A percentile compares a stretch with the other conserved stretches of the same genome.
Conservation (phyloP, 2,888 invertebrate species). For the Resseliella maxima region DNA sequence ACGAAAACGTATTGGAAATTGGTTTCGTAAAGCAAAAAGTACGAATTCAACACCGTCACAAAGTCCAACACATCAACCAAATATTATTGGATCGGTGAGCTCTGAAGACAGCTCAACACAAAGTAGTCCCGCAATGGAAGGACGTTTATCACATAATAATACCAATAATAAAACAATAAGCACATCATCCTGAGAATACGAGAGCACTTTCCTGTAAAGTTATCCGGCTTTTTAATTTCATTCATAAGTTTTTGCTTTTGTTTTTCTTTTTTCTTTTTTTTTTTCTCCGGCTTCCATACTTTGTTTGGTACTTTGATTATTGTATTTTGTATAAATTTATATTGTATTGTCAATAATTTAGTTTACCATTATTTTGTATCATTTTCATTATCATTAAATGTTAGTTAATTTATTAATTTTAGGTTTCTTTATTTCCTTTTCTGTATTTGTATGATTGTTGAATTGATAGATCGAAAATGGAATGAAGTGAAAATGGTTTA, state of each 20-base stretch:
- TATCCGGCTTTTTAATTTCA: background rate
- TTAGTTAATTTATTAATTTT: no score
- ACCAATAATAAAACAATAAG: background rate
- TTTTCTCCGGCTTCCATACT: no score
- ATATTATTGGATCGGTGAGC: slow-evolving; percentile 57
- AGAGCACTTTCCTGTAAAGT: slow-evolving; percentile 59
- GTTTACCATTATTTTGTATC: background rate
- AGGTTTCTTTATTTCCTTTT: background rate
- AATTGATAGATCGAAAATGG: no score
- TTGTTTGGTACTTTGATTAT: no score
- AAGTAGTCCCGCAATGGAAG: slow-evolving; percentile 60
- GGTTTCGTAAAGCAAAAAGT: slow-evolving; percentile 68
- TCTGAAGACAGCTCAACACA: slow-evolving; percentile 61
- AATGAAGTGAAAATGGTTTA: no score
- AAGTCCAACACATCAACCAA: slow-evolving; percentile 66
- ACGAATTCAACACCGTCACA: slow-evolving; percentile 67
- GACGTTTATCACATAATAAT: background rate
- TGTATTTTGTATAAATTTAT: no score
- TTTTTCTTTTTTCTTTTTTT: no score
- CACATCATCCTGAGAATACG: slow-evolving; percentile 59
- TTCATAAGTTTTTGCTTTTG: no score
- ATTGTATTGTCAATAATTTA: background rate
- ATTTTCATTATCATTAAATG: background rate
- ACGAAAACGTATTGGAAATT: slow-evolving; percentile 66
- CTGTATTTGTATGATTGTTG: background rate